Base-by-base conservation (phyloP, 2,888 invertebrate species). In the Plemyria rubiginata region DNA sequence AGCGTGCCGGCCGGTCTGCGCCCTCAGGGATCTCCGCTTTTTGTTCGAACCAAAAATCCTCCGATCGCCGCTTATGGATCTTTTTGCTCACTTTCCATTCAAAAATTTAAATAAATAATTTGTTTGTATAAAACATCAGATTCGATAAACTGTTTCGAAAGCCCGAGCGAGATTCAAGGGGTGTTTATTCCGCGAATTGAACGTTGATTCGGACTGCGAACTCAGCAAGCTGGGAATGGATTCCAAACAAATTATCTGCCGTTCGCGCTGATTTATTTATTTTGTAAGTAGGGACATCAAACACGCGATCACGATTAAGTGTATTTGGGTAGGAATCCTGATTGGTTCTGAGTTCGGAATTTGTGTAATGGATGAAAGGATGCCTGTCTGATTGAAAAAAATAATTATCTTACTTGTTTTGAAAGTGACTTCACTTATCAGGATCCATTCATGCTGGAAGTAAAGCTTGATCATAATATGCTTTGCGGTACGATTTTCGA, bases 351-450 rank as follows among this genome's bases (percentile, higher is more conserved):
- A 36, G 50, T 54, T 45, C 32, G 36, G 13, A 32, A 41, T 52
- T 51, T 41, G 46, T 51, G 13, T 13, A 16, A 11, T 43, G 15
- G 11, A 48, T 8, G 6, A 32, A 32, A 5, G 32, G 8, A 32
- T 32, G 32, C 32, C 6, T 55, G 43, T 52, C 48, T 16, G 9
- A 54, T 45, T 29, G 11, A 40, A 36, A 38, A 4, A 48, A 43
- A 32, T 46, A 3, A 45, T 54, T 87, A 55, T 50, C 94, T 94
- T 87, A 96, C 96, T 93, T 64, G 97, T 96, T 74, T 95, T 95
- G 81, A 98, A 98, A 43, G 95, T 94, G 73, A 98, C 94, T 90
- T 98, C 98, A 86, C 98, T 98, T 78, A 98, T 94, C 70, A 98
- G 94, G 67, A 98, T 95, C 98, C 98, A 98, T 80, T 96, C 95